Base-by-base conservation (phyloP, 53 echinoderm and acorn worm species). In the Holothuria scabra region DNA sequence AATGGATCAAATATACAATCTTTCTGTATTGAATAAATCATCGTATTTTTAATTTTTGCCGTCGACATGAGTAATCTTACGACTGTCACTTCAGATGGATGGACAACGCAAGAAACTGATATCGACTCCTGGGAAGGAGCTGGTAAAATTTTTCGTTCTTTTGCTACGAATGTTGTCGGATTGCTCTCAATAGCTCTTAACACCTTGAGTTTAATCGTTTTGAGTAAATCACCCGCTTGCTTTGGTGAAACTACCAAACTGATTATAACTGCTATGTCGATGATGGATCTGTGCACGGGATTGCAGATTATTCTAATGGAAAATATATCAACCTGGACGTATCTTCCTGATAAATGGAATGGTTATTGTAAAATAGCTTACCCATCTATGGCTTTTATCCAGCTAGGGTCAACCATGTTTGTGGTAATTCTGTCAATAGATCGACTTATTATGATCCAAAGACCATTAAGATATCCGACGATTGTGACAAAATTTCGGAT, bases 321-420 rank as follows among this genome's bases (percentile, higher is more conserved):
- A 32, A 78, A 78, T 58, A 1, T 78, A 32, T 56, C 78, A 21
- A 78, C 78, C 4, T 78, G 78, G 78, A 56, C 78, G 22, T 56
- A 32, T 58, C 58, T 78, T 21, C 78, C 78, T 1, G 78, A 78
- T 13, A 28, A 56, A 4, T 78, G 78, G 78, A 28, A 12, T 16
- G 78, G 58, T 57, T 78, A 78, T 33, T 78, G 78, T 28, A 78
- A 78, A 33, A 14, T 78, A 8, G 78, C 78, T 1, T 78, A 78
- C 57, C 78, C 78, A 32, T 78, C 78, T 0, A 78, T 78, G 78
- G 78, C 78, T 13, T 78, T 78, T 14, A 78, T 78, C 52, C 78
- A 78, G 59, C 78, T 78, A 5, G 56, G 78, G 14, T 78, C 78
- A 4, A 78, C 78, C 56, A 56, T 78, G 56, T 78, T 78, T 29